Percentiles rank a stretch among this genome's conserved stretches.
Conservation (phyloP, 2,797 vertebrate species). For the Eospalax fontanierii region DNA sequence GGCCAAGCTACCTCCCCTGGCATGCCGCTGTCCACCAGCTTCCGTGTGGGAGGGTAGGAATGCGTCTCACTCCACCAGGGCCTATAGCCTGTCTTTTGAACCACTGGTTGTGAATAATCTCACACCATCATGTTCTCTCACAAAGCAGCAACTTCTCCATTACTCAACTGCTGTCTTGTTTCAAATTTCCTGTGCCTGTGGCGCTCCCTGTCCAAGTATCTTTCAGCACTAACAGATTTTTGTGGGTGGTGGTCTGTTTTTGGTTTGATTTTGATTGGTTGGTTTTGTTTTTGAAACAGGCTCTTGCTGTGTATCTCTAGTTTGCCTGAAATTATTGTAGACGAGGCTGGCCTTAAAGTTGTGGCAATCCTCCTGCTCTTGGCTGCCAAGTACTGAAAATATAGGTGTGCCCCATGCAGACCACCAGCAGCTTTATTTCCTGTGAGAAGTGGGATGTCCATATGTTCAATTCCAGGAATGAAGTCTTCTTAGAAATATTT, state of each 20-base stretch:
- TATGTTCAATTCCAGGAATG: not conserved
- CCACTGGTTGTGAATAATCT: slow-evolving; percentile 4
- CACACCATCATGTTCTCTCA: not conserved
- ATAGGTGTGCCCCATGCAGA: not conserved
- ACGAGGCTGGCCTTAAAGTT: not conserved
- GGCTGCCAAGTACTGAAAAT: not conserved
- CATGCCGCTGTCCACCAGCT: slow-evolving; percentile 24
- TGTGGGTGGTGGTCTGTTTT: not conserved
- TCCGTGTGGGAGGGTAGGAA: slow-evolving; percentile 32
- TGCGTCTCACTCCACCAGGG: not conserved
- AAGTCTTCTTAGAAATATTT: slow-evolving; percentile 36
- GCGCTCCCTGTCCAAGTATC: slow-evolving; percentile 27
- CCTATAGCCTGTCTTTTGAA: slow-evolving; percentile 44
- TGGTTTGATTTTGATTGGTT: not conserved
- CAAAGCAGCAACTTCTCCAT: not conserved
- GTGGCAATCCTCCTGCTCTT: not conserved
- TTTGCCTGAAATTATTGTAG: not conserved
- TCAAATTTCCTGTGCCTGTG: slow-evolving; percentile 53
- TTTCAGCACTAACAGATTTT: not conserved
- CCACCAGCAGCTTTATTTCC: not conserved
- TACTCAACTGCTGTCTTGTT: slow-evolving; percentile 62
- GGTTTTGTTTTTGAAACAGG: not conserved
- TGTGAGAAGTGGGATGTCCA: slow-evolving; percentile 1
- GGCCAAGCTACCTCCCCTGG: not conserved
- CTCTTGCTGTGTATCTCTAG: not conserved